phyloP scores from a whole-genome alignment of 2,113 vertebrate species.

The Misgurnus mizolepis region DNA sequence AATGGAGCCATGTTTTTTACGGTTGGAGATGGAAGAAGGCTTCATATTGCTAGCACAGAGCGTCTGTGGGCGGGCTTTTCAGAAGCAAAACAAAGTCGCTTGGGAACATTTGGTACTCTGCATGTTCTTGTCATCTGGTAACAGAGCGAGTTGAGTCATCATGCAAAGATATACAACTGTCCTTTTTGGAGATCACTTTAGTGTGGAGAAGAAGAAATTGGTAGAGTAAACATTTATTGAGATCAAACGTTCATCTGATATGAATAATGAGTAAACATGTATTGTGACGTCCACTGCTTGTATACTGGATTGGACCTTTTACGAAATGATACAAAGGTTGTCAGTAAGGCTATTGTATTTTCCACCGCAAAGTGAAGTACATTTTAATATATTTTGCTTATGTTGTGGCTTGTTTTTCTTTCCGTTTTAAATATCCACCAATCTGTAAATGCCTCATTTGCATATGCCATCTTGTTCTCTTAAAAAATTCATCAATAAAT shows the following conservation, averaged over 20 bases:
- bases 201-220: neutral
- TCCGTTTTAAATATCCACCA: neutral
- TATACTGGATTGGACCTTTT: neutral
- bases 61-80: slow-evolving; percentile 56
- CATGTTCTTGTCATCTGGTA: slow-evolving; percentile 63
- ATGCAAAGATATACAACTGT: slow-evolving; percentile 57
- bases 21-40: slow-evolving; percentile 6
- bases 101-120: slow-evolving; percentile 59
- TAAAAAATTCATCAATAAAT: neutral
- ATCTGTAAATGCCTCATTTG: neutral
- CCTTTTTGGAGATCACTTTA: slow-evolving; percentile 31
- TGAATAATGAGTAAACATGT: neutral
- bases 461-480: neutral
- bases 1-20: neutral
- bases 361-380: neutral
- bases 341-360: neutral
- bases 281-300: neutral
- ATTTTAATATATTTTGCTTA: neutral
- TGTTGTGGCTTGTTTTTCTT: neutral
- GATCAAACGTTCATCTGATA: slow-evolving; percentile 3
- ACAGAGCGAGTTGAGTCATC: slow-evolving; percentile 61
- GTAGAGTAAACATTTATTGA: slow-evolving; percentile 21
- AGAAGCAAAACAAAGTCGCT: slow-evolving; percentile 52
- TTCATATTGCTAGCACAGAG: slow-evolving; percentile 45
- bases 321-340: neutral